These are phyloP conservation scores for Tragelaphus strepsiceros DNA, from an alignment of 2,113 vertebrate genomes.

Conservation along the genomic window DNA sequence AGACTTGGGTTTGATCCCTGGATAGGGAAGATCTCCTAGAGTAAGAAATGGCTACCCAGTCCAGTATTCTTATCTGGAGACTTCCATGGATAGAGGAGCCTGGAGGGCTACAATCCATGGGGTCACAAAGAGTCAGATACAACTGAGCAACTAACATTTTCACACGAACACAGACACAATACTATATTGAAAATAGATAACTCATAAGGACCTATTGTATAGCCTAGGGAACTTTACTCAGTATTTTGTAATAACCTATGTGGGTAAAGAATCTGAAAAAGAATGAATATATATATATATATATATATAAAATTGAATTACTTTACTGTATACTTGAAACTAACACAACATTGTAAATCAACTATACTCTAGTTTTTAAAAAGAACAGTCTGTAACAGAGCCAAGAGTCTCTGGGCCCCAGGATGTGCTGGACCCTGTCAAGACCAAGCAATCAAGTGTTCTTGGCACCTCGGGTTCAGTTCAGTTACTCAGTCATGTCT, in stretches of 20 bases:
- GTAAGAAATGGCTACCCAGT: not conserved
- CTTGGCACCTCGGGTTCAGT: not conserved
- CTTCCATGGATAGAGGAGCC: not conserved
- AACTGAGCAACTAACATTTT: not conserved
- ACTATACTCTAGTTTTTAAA: not conserved
- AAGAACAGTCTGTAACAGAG: not conserved
- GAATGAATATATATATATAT: not conserved
- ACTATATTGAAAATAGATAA: not conserved
- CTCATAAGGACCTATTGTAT: not conserved
- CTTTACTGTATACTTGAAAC: not conserved
- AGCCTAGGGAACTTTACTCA: not conserved
- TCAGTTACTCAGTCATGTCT: not conserved
- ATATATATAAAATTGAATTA: not conserved
- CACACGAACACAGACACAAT: not conserved
- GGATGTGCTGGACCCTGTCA: rapidly evolving
- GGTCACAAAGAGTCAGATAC: not conserved
- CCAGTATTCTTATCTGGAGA: not conserved
- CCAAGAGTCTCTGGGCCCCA: rapidly evolving
- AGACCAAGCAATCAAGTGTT: not conserved
- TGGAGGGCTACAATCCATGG: not conserved
- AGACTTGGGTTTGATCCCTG: not conserved
- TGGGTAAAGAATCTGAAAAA: not conserved
- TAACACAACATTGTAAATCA: not conserved
- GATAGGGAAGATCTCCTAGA: not conserved
- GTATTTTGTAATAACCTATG: not conserved